phyloP scores from a whole-genome alignment of 2,797 vertebrate genomes.

The Peromyscus eremicus region DNA sequence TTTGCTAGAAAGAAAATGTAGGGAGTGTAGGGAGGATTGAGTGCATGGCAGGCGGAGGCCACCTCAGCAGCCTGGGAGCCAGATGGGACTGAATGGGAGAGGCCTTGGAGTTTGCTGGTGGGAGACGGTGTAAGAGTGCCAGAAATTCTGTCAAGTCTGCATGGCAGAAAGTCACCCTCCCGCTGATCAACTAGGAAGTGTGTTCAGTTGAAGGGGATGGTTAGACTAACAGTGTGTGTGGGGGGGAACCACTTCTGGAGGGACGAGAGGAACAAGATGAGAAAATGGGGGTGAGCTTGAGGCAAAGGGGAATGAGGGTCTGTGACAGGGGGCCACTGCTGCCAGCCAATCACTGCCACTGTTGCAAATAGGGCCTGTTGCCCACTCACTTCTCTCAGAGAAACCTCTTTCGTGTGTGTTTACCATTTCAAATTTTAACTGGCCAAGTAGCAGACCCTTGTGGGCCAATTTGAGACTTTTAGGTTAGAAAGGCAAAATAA shows the following conservation, averaged over 20 bases:
- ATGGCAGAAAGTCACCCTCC: not conserved
- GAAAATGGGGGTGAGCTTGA: not conserved
- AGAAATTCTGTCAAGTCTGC: not conserved
- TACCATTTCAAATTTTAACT: not conserved
- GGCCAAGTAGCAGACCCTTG: not conserved
- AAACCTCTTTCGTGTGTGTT: not conserved
- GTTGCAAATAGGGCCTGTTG: fast-evolving
- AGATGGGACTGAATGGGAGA: not conserved
- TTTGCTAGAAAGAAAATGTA: not conserved
- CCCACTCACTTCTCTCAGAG: not conserved
- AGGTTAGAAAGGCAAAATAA: not conserved
- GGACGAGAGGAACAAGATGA: not conserved
- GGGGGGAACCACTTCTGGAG: too few species aligned
- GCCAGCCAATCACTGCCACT: not conserved
- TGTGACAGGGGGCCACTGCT: not conserved
- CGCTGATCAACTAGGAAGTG: not conserved
- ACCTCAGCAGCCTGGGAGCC: not conserved
- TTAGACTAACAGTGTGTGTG: not conserved
- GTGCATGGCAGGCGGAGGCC: not conserved
- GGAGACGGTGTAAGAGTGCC: not conserved
- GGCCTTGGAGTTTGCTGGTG: not conserved
- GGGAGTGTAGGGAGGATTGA: not conserved
- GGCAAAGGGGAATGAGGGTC: too few species aligned
- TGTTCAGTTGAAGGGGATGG: not conserved
- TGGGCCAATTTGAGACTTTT: not conserved